These are phyloP conservation scores for Heteropelma amictum DNA, from an alignment of 2,888 invertebrate species.

Conservation along the genomic window DNA sequence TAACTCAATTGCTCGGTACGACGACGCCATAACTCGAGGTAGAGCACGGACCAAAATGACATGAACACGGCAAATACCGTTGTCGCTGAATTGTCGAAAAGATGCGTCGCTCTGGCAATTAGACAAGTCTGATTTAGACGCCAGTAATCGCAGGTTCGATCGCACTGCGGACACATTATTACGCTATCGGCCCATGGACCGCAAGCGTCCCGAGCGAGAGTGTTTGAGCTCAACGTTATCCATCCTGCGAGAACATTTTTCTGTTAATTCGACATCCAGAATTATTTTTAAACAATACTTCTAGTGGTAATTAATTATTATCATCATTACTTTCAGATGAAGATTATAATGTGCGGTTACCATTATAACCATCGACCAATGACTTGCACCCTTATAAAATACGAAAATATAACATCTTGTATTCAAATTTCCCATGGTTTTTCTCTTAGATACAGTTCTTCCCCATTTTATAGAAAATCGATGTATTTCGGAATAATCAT, in stretches of 20 bases:
- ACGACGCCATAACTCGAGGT: slow-evolving; percentile 91
- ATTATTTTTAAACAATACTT: no score
- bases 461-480: no score
- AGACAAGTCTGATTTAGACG: slow-evolving; percentile 84
- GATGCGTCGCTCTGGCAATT: slow-evolving; percentile 86
- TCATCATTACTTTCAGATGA: no score
- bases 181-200: slow-evolving; percentile 68
- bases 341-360: no score
- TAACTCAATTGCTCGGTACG: slow-evolving; percentile 89
- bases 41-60: slow-evolving; percentile 89
- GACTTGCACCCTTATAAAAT: no score
- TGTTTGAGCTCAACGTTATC: slow-evolving; percentile 62
- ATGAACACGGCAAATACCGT: slow-evolving; percentile 89
- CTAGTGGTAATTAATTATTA: no score
- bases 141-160: slow-evolving; percentile 87
- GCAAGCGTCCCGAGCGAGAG: slow-evolving; percentile 64
- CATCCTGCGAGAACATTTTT: slow-evolving; percentile 62
- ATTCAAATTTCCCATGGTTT: no score
- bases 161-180: slow-evolving; percentile 92
- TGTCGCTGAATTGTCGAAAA: slow-evolving; percentile 90
- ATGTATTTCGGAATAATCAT: no score
- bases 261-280: no score
- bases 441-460: no score
- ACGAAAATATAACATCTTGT: no score
- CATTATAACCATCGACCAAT: no score